Percentiles rank a stretch among this genome's conserved stretches.
These are phyloP conservation scores for Helogale parvula DNA, from an alignment of 2,113 vertebrate species.

Conservation along the genomic window DNA sequence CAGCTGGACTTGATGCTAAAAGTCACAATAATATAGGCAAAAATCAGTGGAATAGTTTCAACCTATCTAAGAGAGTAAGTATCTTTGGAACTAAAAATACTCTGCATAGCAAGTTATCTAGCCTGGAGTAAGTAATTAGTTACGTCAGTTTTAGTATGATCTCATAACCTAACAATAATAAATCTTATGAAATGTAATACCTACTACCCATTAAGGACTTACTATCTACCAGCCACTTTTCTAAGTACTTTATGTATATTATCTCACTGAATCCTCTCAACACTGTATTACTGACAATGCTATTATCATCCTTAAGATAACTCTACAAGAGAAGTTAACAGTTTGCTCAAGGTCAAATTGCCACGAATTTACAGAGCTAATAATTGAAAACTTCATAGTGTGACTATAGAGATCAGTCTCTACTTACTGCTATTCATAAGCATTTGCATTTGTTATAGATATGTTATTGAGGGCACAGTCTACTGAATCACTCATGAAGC, in stretches of 20 bases:
- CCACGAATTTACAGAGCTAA: neutral
- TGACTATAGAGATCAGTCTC: neutral
- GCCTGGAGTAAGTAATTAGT: neutral
- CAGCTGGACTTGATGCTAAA: neutral
- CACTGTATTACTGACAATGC: neutral
- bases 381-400: neutral
- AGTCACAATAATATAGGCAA: neutral
- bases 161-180: neutral
- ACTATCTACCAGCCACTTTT: neutral
- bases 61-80: neutral
- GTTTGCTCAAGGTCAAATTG: neutral
- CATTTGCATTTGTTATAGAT: neutral
- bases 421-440: neutral
- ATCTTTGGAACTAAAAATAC: slow-evolving; percentile 22
- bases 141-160: neutral
- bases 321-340: neutral
- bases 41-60: slow-evolving; percentile 26
- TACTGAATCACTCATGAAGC: neutral
- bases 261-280: neutral
- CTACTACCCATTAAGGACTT: neutral
- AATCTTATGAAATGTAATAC: slow-evolving; percentile 5
- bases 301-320: neutral
- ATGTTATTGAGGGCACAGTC: neutral
- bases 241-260: neutral
- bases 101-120: neutral